Evolutionary conservation across 2,113 vertebrate genomes (phyloP).

Genomic region (Trogon surrucura): DNA sequence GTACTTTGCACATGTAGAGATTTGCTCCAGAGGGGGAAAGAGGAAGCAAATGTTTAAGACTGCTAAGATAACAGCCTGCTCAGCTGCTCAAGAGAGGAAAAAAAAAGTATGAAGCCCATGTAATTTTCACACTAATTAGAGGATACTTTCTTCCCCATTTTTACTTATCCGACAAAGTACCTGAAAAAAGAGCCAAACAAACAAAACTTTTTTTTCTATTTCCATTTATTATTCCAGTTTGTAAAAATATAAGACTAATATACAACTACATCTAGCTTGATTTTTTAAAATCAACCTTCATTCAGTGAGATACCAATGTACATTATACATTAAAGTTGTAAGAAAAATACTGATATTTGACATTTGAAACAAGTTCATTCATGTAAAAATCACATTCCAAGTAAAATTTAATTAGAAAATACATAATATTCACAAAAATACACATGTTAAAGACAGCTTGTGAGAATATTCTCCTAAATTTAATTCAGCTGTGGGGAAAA

Average conservation of each 20-base stretch:
- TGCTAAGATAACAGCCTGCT: not conserved
- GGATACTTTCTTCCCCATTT: not conserved
- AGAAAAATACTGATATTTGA: constrained; percentile 88
- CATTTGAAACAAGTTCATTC: constrained; percentile 83
- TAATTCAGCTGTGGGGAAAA: constrained; percentile 72
- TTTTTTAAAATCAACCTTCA: constrained; percentile 82
- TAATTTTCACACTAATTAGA: not conserved
- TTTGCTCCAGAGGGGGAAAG: not conserved
- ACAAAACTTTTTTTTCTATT: constrained; percentile 60
- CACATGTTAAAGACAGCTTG: constrained; percentile 73
- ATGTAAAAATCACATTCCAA: constrained; percentile 84
- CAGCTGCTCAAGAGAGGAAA: no score
- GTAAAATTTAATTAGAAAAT: constrained; percentile 86
- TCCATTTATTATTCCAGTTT: constrained; percentile 77
- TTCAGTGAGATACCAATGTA: constrained; percentile 82
- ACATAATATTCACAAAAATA: constrained; percentile 80
- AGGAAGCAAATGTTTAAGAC: not conserved
- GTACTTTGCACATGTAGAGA: rapidly evolving
- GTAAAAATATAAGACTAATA: constrained; percentile 83
- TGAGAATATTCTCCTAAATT: constrained; percentile 72
- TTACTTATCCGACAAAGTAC: not conserved
- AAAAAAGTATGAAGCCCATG: rapidly evolving
- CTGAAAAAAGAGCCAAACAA: not conserved
- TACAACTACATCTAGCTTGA: constrained; percentile 81
- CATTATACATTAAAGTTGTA: constrained; percentile 83